Evolutionary conservation across 53 echinoderm and acorn worm genomes (phyloP).

Genomic region (Holothuria leucospilota): DNA sequence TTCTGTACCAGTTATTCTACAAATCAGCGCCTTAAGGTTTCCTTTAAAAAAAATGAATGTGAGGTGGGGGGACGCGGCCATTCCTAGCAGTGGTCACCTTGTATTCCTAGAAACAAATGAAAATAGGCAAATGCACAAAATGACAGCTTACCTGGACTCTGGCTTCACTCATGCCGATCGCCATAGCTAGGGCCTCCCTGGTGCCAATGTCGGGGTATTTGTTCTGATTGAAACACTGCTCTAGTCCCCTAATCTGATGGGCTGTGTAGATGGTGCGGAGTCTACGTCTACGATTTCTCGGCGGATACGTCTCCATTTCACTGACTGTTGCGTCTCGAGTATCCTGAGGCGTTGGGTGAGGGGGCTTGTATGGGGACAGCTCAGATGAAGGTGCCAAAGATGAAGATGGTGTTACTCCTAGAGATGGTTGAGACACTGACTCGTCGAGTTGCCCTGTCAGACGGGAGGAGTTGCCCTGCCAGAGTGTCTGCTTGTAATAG

Average conservation of each 20-base stretch:
- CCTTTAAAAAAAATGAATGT: too few relatives aligned
- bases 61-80: too few relatives aligned
- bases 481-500: slow-evolving; percentile 65
- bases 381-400: not conserved
- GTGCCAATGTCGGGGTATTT: slow-evolving; percentile 86
- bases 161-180: slow-evolving; percentile 79
- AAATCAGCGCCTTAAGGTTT: too few relatives aligned
- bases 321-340: not conserved
- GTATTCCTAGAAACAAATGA: too few relatives aligned
- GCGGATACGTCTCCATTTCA: slow-evolving; percentile 24
- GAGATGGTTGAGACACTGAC: slow-evolving; percentile 38
- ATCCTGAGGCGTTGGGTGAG: slow-evolving; percentile 50
- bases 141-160: slow-evolving; percentile 78
- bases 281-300: slow-evolving; percentile 75
- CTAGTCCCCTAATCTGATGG: slow-evolving; percentile 73
- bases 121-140: too few relatives aligned
- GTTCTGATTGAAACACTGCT: slow-evolving; percentile 68
- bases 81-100: too few relatives aligned
- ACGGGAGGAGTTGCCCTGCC: slow-evolving; percentile 75
- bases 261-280: slow-evolving; percentile 75
- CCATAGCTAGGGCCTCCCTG: slow-evolving; percentile 74
- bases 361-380: slow-evolving; percentile 39
- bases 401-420: slow-evolving; percentile 33
- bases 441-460: slow-evolving; percentile 55
- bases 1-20: too few relatives aligned